These are phyloP conservation scores for Karalla daura DNA, from an alignment of 2,797 vertebrate species.

Conservation along the genomic window DNA sequence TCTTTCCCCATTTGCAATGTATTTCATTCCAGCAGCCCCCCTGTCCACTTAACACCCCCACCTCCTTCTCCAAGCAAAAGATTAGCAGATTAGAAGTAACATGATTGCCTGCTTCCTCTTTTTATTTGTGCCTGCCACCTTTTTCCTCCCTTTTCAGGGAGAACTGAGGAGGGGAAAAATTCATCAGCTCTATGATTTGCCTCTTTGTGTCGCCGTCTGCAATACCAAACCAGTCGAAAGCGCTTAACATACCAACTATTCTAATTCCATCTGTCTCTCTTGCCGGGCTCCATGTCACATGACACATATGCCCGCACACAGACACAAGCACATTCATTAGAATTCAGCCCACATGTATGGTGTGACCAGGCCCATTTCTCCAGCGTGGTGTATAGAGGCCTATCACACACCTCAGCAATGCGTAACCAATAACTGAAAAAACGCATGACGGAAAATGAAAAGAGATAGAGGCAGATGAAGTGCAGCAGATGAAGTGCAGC, in stretches of 20 bases:
- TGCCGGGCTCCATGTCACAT: constrained; percentile 22
- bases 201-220: constrained; percentile 54
- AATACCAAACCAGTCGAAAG: constrained; percentile 70
- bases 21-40: constrained; percentile 61
- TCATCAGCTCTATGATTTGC: constrained; percentile 55
- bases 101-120: constrained; percentile 65
- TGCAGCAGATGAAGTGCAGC: constrained; percentile 54
- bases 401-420: constrained; percentile 73
- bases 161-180: constrained; percentile 9
- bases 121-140: constrained; percentile 28
- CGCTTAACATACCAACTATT: constrained; percentile 60
- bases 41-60: constrained; percentile 69
- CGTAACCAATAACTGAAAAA: constrained; percentile 72
- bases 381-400: constrained; percentile 49
- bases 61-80: constrained; percentile 62
- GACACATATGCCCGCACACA: constrained; percentile 27
- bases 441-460: constrained; percentile 59
- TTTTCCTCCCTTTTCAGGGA: constrained; percentile 17
- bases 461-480: constrained; percentile 63
- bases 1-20: constrained; percentile 74
- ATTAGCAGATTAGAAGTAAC: constrained; percentile 75
- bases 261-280: constrained; percentile 73
- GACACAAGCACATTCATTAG: constrained; percentile 53
- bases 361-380: constrained; percentile 59
- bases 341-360: constrained; percentile 65